Conservation (phyloP, 2,113 vertebrate genomes). For the Hippotragus niger region DNA sequence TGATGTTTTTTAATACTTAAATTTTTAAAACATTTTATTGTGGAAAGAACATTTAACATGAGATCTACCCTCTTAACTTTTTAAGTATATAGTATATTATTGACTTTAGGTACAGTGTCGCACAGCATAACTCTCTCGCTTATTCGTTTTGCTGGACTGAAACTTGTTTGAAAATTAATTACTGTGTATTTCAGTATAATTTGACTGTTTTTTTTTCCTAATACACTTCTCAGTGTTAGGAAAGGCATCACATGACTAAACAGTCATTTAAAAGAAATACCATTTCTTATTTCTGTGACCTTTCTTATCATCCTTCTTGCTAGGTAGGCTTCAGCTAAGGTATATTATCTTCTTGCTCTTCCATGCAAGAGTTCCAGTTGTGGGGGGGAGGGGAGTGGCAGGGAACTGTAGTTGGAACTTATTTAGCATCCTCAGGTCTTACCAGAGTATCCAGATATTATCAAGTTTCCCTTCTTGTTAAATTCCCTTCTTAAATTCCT, state of each 20-base stretch:
- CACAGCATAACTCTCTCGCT: neutral
- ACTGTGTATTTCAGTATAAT: neutral
- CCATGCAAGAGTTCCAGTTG: neutral
- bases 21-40: neutral
- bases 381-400: accelerated
- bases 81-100: neutral
- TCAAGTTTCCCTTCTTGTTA: neutral
- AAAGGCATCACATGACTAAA: neutral
- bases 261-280: neutral
- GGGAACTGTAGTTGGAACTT: neutral
- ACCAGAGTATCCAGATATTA: neutral
- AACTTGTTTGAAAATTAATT: neutral
- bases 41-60: neutral
- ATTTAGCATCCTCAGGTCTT: neutral
- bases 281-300: neutral
- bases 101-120: neutral
- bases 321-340: neutral
- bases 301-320: neutral
- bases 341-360: neutral
- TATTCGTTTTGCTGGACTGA: neutral
- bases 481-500: neutral
- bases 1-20: neutral
- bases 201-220: neutral
- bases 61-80: neutral
- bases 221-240: neutral